Conservation (phyloP, 1,140 invertebrate genomes). For the Gonioctena quinquepunctata region DNA sequence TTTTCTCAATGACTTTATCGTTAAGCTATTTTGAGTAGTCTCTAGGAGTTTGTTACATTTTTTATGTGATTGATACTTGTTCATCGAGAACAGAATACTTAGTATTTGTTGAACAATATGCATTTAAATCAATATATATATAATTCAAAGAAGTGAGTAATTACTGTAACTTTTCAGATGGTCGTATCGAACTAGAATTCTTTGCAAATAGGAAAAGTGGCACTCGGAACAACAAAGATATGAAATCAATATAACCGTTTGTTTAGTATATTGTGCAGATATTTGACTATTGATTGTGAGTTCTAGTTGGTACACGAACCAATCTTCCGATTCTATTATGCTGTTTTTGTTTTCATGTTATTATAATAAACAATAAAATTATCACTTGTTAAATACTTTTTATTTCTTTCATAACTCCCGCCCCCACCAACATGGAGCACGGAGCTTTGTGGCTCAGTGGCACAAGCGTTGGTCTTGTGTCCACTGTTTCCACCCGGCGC, state of each 20-base stretch:
- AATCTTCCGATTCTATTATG: constrained; percentile 11
- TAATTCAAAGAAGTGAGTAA: no score
- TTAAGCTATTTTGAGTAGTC: constrained; percentile 23
- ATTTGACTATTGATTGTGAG: no score
- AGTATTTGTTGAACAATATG: background rate
- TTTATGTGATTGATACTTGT: constrained; percentile 6
- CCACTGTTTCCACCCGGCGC: no score
- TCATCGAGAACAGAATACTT: background rate
- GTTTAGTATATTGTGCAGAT: no score
- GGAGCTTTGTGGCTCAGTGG: no score
- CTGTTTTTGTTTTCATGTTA: constrained; percentile 37
- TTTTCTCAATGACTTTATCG: constrained; percentile 33
- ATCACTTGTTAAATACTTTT: constrained; percentile 27
- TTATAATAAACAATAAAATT: constrained; percentile 32
- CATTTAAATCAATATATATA: no score
- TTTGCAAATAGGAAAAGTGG: background rate
- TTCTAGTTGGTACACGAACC: background rate
- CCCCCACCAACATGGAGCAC: no score
- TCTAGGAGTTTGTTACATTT: background rate
- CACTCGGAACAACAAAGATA: background rate
- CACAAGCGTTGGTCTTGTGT: no score
- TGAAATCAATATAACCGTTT: constrained; percentile 9
- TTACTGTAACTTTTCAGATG: no score
- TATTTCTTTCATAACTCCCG: no score
- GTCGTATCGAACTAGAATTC: background rate